phyloP scores from a whole-genome alignment of 2,797 vertebrate species.

The Thripadectes ignobilis region DNA sequence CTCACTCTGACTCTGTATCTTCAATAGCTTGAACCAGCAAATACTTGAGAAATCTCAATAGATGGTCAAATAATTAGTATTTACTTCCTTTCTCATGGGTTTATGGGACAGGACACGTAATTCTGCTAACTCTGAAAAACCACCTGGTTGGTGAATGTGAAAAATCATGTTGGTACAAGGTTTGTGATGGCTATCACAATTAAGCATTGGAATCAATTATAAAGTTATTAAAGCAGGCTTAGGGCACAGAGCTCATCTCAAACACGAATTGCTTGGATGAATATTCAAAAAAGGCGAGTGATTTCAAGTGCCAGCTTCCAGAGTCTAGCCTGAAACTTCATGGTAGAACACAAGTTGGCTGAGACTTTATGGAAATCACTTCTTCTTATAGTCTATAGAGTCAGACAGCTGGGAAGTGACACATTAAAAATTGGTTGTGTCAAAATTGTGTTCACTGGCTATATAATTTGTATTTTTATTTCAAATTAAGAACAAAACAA shows the following conservation, averaged over 20 bases:
- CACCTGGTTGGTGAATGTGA: background rate
- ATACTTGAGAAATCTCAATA: background rate
- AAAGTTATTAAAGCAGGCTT: background rate
- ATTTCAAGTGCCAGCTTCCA: background rate
- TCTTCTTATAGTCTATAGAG: background rate
- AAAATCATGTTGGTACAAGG: background rate
- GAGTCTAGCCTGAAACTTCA: background rate
- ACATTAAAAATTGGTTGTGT: background rate
- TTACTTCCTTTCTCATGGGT: background rate
- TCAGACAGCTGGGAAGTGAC: background rate
- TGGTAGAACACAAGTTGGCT: background rate
- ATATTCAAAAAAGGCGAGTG: background rate
- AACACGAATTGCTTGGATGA: background rate
- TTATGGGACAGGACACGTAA: background rate
- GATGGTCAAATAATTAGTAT: background rate
- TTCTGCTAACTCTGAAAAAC: background rate
- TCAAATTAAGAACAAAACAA: background rate
- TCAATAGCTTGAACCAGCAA: background rate
- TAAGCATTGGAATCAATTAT: background rate
- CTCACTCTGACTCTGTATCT: background rate
- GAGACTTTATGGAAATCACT: background rate
- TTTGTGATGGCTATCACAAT: background rate
- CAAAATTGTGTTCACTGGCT: background rate
- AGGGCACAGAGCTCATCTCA: background rate
- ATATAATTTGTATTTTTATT: background rate